phyloP scores from a whole-genome alignment of 2,113 vertebrate species.

The Actenoides lindsayi region DNA sequence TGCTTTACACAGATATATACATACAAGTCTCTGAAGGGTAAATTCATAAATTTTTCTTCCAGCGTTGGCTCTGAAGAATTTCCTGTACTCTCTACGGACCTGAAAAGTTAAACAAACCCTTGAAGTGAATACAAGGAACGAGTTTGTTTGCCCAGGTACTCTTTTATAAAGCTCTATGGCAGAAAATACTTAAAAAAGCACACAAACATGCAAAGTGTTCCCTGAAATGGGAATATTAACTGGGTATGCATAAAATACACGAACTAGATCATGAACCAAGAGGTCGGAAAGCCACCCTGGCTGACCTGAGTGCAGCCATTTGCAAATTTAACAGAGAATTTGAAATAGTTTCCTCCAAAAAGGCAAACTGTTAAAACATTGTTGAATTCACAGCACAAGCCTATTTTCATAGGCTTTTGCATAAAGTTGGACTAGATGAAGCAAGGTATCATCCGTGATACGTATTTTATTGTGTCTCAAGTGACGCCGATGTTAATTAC shows the following conservation, averaged over 20 bases:
- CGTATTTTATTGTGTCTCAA: neutral
- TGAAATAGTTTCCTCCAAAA: neutral
- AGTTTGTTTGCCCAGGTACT: neutral
- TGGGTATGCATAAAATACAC: neutral
- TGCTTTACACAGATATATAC: conserved; percentile 34
- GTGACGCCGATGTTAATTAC: neutral
- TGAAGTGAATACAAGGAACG: neutral
- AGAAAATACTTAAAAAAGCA: conserved; percentile 6
- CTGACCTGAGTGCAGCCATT: neutral
- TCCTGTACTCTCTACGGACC: conserved; percentile 97
- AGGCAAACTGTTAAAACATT: neutral
- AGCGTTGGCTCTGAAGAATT: conserved; percentile 97
- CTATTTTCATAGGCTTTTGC: neutral
- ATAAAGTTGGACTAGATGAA: neutral
- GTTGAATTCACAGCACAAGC: neutral
- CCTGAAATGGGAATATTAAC: neutral
- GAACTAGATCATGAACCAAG: neutral
- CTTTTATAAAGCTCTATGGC: neutral
- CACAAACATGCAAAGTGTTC: neutral
- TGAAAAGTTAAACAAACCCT: conserved; percentile 70
- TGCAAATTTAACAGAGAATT: neutral
- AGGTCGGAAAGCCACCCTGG: neutral
- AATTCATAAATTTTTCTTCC: conserved; percentile 98
- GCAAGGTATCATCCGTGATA: neutral
- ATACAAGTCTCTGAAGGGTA: conserved; percentile 94